Conservation (phyloP, 2,888 invertebrate genomes). For the Rhingia campestris region DNA sequence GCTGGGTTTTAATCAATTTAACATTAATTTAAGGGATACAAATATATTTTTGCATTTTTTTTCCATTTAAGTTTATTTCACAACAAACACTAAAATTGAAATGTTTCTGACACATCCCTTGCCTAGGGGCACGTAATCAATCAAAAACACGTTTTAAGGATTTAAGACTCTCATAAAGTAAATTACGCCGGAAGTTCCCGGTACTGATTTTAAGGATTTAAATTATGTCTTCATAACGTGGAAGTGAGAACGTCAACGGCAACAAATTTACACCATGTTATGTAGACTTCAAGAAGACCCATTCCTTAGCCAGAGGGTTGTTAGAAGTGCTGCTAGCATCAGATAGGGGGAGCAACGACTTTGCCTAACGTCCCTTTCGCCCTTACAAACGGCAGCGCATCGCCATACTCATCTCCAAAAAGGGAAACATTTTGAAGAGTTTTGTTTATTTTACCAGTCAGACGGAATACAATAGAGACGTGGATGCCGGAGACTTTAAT, state of each 20-base stretch:
- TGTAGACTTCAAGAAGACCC: not conserved
- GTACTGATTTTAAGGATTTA: constrained; percentile 24
- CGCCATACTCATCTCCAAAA: constrained; percentile 29
- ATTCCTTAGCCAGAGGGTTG: constrained; percentile 1
- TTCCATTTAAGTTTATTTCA: not conserved
- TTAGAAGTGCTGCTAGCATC: constrained; percentile 15
- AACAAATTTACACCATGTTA: constrained; percentile 47
- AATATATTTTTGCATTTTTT: constrained; percentile 9
- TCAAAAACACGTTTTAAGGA: constrained; percentile 15
- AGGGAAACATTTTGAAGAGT: constrained; percentile 54
- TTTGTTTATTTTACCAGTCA: constrained; percentile 52
- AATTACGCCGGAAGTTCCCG: constrained; percentile 1
- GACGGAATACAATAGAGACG: constrained; percentile 25
- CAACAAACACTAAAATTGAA: not conserved
- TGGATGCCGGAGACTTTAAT: constrained; percentile 54
- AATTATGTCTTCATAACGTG: constrained; percentile 38
- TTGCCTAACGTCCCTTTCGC: constrained; percentile 29
- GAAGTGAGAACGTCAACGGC: constrained; percentile 59
- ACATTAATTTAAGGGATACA: constrained; percentile 24
- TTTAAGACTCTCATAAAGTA: constrained; percentile 13
- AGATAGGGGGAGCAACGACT: constrained; percentile 36
- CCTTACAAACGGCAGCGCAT: not conserved
- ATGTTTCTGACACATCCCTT: not conserved
- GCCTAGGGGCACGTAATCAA: constrained; percentile 13
- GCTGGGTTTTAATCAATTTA: constrained; percentile 21